A percentile compares a stretch with the other conserved stretches of the same genome.
phyloP scores from a whole-genome alignment of 2,113 vertebrate genomes.

The Triplophysa tibetana region DNA sequence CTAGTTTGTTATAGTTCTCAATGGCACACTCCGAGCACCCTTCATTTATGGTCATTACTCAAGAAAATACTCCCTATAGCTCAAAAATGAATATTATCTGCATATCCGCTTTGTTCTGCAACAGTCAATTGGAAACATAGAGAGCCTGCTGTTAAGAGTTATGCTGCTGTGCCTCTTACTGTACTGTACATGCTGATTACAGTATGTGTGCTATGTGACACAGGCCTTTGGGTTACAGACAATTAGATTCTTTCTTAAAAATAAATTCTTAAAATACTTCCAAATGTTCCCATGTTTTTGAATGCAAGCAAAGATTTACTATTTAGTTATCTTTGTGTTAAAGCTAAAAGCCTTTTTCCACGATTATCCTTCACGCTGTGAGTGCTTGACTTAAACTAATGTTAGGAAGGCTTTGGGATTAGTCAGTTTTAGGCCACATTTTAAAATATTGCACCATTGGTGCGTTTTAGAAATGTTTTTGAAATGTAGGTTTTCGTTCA shows the following conservation, averaged over 20 bases:
- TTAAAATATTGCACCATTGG: slow-evolving; percentile 62
- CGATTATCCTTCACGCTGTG: not conserved
- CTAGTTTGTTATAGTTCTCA: too few species aligned
- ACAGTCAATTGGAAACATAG: too few species aligned
- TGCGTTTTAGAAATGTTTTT: slow-evolving; percentile 30
- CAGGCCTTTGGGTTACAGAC: too few species aligned
- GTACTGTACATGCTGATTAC: too few species aligned
- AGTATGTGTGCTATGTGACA: too few species aligned
- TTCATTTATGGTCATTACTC: too few species aligned
- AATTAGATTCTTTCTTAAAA: too few species aligned
- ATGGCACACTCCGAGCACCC: too few species aligned
- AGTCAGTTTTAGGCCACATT: slow-evolving; percentile 56
- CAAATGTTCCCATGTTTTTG: not conserved
- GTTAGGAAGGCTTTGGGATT: slow-evolving; percentile 47
- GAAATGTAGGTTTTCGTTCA: not conserved
- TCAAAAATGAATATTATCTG: not conserved
- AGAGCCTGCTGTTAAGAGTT: too few species aligned
- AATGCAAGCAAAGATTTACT: not conserved
- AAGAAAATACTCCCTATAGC: too few species aligned
- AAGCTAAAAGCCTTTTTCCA: not conserved
- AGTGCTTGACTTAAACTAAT: slow-evolving; percentile 29
- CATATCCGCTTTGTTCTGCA: not conserved
- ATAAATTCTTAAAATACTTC: too few species aligned
- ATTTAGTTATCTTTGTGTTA: not conserved
- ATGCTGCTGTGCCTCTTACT: too few species aligned